Conservation (phyloP, 2,113 vertebrate genomes). For the Girardinichthys multiradiatus region DNA sequence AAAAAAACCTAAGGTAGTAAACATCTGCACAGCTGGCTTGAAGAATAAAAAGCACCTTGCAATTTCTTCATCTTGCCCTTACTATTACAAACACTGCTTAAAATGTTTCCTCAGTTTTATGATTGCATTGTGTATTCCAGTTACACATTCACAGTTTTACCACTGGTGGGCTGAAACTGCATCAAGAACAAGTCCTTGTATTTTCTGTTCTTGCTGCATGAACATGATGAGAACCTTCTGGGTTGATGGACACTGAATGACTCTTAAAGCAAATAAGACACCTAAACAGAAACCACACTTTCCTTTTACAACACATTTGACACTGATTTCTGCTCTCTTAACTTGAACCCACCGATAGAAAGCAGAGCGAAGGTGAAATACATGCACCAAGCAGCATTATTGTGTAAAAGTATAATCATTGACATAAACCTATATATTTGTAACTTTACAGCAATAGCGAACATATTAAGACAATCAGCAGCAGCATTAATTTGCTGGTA, state of each 20-base stretch:
- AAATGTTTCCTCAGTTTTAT: constrained; percentile 19
- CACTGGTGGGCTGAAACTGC: constrained; percentile 28
- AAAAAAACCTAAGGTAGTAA: constrained; percentile 39
- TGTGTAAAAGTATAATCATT: constrained; percentile 51
- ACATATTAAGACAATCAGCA: constrained; percentile 79
- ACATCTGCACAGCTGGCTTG: constrained; percentile 48
- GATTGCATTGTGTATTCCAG: constrained; percentile 55
- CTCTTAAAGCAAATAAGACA: background rate
- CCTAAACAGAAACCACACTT: background rate
- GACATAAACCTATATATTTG: constrained; percentile 52
- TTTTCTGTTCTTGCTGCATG: constrained; percentile 39
- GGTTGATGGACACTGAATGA: constrained; percentile 30
- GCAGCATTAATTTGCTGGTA: constrained; percentile 61
- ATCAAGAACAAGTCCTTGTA: constrained; percentile 6
- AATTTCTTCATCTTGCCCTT: background rate
- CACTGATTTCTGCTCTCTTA: background rate
- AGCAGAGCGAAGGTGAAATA: constrained; percentile 44
- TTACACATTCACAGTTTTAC: constrained; percentile 56
- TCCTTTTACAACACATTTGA: constrained; percentile 21
- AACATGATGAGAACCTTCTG: constrained; percentile 32
- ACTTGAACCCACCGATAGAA: constrained; percentile 7
- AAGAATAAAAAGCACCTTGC: constrained; percentile 44
- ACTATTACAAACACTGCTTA: constrained; percentile 18
- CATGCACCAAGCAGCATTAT: constrained; percentile 67
- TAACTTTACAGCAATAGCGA: constrained; percentile 55